Evolutionary conservation across 2,797 vertebrate species (phyloP).

Genomic region (Sebastes nivosus): DNA sequence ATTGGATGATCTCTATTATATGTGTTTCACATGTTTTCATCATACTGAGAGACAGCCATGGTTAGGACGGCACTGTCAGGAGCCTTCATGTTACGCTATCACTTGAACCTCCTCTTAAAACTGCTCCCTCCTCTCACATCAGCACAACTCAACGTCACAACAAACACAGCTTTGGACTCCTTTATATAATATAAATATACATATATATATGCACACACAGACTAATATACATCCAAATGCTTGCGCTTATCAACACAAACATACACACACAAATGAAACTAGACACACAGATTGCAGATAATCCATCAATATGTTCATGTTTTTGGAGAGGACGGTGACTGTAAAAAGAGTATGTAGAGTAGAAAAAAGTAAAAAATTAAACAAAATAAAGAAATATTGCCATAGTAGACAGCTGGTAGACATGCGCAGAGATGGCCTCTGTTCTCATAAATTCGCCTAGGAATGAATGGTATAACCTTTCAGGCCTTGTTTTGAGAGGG

Average conservation of each 20-base stretch:
- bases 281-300: constrained; percentile 69
- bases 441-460: constrained; percentile 85
- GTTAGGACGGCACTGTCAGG: constrained; percentile 57
- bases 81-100: constrained; percentile 41
- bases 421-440: constrained; percentile 91
- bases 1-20: constrained; percentile 50
- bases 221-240: constrained; percentile 43
- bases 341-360: constrained; percentile 77
- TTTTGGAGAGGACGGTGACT: constrained; percentile 74
- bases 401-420: constrained; percentile 88
- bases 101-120: constrained; percentile 47
- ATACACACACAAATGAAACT: constrained; percentile 24
- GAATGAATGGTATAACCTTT: constrained; percentile 84
- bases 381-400: constrained; percentile 69
- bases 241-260: constrained; percentile 45
- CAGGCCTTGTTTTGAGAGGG: constrained; percentile 87
- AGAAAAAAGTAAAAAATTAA: constrained; percentile 61
- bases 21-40: constrained; percentile 54
- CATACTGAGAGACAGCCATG: constrained; percentile 59
- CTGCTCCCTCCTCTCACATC: constrained; percentile 58
- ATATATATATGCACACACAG: constrained; percentile 7
- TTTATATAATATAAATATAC: constrained; percentile 28
- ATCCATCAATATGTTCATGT: constrained; percentile 76
- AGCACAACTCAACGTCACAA: constrained; percentile 47
- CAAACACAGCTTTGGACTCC: constrained; percentile 43